Evolutionary conservation across 2,113 vertebrate species (phyloP).

Genomic region (Pongo pygmaeus): DNA sequence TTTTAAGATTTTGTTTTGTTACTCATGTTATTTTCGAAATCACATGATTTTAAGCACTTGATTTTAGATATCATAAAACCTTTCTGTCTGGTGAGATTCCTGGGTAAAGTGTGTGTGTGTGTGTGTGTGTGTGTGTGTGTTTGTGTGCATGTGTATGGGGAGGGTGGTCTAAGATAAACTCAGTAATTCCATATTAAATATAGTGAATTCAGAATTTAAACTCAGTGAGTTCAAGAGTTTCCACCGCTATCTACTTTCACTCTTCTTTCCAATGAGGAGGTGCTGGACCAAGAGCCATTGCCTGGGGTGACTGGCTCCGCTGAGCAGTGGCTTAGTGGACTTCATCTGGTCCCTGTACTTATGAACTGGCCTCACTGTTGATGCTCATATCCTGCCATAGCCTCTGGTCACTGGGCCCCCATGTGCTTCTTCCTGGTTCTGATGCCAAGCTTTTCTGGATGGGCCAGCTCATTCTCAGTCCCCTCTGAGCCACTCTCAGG

Average conservation of each 20-base stretch:
- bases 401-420: neutral
- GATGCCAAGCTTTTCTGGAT: neutral
- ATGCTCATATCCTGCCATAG: neutral
- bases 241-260: neutral
- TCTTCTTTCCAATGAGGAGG: neutral
- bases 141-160: too few species aligned
- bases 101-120: neutral
- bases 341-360: neutral
- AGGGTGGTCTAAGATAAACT: neutral
- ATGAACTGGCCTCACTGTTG: neutral
- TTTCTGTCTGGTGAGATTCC: neutral
- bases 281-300: neutral
- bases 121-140: neutral
- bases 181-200: neutral
- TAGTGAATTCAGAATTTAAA: neutral
- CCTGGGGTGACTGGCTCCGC: neutral
- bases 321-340: neutral
- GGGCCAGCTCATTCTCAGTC: too few species aligned
- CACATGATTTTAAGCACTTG: neutral
- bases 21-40: neutral
- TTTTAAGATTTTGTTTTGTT: slow-evolving; percentile 31
- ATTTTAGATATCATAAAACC: neutral
- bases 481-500: neutral
- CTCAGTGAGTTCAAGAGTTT: neutral
- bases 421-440: neutral